Conservation (phyloP, 2,888 invertebrate species). For the Orthosia gracilis region DNA sequence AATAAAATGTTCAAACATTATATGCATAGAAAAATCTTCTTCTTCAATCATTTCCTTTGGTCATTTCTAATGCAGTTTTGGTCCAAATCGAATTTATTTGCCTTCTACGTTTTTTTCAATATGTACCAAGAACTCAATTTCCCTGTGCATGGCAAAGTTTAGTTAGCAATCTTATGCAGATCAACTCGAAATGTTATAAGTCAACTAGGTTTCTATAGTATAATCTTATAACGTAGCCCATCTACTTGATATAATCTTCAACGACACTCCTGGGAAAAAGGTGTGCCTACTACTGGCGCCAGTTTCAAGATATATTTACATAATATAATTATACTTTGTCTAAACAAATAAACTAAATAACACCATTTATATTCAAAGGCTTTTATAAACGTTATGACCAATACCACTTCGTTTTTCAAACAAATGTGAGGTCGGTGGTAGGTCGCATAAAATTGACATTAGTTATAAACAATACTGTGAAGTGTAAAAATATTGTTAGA, state of each 20-base stretch:
- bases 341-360: slow-evolving; percentile 50
- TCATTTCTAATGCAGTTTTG: slow-evolving; percentile 12
- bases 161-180: not conserved
- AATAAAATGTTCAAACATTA: not conserved
- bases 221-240: not conserved
- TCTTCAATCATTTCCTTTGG: not conserved
- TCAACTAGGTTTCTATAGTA: not conserved
- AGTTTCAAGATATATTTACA: slow-evolving; percentile 27
- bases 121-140: slow-evolving; percentile 23
- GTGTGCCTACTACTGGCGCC: slow-evolving; percentile 42
- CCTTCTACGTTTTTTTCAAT: slow-evolving; percentile 1
- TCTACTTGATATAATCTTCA: slow-evolving; percentile 33
- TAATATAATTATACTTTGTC: slow-evolving; percentile 32
- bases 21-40: not conserved
- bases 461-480: slow-evolving; percentile 50
- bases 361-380: slow-evolving; percentile 52
- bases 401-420: slow-evolving; percentile 51
- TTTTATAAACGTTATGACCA: slow-evolving; percentile 45
- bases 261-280: slow-evolving; percentile 32
- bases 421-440: slow-evolving; percentile 55
- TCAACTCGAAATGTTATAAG: slow-evolving; percentile 1
- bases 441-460: slow-evolving; percentile 59
- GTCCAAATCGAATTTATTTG: slow-evolving; percentile 18
- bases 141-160: not conserved
- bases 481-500: slow-evolving; percentile 22